These are phyloP conservation scores for Dorcus hopei DNA, from an alignment of 2,888 invertebrate species.

Conservation along the genomic window DNA sequence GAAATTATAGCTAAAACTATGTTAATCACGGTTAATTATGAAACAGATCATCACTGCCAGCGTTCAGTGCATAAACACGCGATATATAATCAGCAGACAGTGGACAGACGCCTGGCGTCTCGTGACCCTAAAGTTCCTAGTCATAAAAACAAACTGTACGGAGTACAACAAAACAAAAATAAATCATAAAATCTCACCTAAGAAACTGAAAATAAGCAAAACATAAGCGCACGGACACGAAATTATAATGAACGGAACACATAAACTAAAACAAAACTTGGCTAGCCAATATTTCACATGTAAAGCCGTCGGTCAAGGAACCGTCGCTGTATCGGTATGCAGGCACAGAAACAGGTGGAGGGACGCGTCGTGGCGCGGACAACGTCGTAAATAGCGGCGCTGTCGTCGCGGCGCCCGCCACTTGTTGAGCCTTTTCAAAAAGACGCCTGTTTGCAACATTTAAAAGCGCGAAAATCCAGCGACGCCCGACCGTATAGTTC, in stretches of 20 bases:
- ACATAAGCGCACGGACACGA: slow-evolving; percentile 29
- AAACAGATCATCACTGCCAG: too few species aligned
- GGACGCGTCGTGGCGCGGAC: slow-evolving; percentile 50
- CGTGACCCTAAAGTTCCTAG: slow-evolving; percentile 32
- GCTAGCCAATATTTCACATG: slow-evolving; percentile 12
- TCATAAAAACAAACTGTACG: slow-evolving; percentile 16
- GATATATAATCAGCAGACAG: background rate
- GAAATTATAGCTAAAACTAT: too few species aligned
- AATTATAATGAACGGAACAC: slow-evolving; percentile 18
- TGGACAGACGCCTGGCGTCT: slow-evolving; percentile 40
- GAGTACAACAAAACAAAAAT: slow-evolving; percentile 29
- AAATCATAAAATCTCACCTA: slow-evolving; percentile 38
- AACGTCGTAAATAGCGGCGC: slow-evolving; percentile 51
- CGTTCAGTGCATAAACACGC: too few species aligned
- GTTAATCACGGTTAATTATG: too few species aligned
- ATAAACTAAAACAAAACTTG: slow-evolving; percentile 16
- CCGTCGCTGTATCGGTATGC: slow-evolving; percentile 37
- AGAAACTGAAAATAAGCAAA: slow-evolving; percentile 31
- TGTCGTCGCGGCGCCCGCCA: slow-evolving; percentile 49
- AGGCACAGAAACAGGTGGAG: slow-evolving; percentile 43
- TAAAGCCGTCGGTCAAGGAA: slow-evolving; percentile 28
- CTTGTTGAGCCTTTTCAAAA: slow-evolving; percentile 38
- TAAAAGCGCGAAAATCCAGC: slow-evolving; percentile 1
- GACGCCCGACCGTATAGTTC: background rate
- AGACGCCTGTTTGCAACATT: slow-evolving; percentile 9